Evolutionary conservation across 1,140 invertebrate genomes (phyloP), one percentile per base, ranked within the genome.

Genomic region (Akabosia matsudoensis): DNA sequence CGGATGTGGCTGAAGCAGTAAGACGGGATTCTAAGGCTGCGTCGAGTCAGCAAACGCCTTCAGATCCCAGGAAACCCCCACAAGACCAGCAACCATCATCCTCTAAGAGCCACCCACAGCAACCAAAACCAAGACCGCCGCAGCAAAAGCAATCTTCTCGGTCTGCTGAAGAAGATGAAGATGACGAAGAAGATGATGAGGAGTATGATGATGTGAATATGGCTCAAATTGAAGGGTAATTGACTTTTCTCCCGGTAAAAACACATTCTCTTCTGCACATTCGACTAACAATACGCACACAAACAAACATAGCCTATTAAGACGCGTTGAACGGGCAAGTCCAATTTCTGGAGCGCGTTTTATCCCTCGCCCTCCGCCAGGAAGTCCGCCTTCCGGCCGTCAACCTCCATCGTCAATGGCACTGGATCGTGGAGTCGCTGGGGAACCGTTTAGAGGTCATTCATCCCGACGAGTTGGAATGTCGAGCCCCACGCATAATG

Each of bases 191-290:
- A 4, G 80, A 82, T 30, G 82, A 83, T 64, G 82, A 82, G 54
- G 82, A 82, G 74, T 84, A 84, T 73, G 83, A 85, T 30, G 82
- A 83, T 77, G 82, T 83, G 2, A 83, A 83, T 56, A 64, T 79
- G 16, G 78, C 61, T 33, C 31, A 67, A 45, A 61, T 85, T 54
- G 85, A 86, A 82, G 85, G 84, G 85, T 85, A 37, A 37, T 76
- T 14, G 73, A 13, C 26, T 34, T 61, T 37, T 61, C 31, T 24
- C 14, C 14, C 14, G 4, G 33, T 33, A 33, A 7, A 45, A 45
- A 45, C 18, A 45, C 37, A 45, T 45, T 45, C 37, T 10, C 37
- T 45, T 56, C 10, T 56, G 54, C 54, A 56, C 54, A 22, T 22
- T 56, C 24, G 10, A 45, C 37, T 45, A 45, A 10, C 7, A 7